These are phyloP conservation scores for Azemiops feae DNA, from an alignment of 2,113 vertebrate genomes.

Conservation along the genomic window DNA sequence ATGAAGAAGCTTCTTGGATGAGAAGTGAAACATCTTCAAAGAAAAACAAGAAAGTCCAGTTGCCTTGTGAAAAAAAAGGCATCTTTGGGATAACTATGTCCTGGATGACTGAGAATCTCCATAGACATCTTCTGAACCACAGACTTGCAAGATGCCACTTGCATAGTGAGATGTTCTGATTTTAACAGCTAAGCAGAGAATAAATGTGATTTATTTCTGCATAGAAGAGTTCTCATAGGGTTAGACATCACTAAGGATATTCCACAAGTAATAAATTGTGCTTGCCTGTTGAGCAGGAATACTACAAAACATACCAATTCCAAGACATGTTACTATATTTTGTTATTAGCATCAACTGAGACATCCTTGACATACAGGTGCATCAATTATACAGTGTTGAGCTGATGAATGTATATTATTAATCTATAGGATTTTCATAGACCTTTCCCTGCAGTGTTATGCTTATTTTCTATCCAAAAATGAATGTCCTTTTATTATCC, in stretches of 20 bases:
- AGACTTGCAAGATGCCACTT: background rate
- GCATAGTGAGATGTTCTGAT: background rate
- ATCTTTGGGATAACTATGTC: too few relatives aligned
- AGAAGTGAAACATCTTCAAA: too few relatives aligned
- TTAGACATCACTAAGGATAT: background rate
- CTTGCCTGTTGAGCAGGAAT: conserved; percentile 21
- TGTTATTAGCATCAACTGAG: conserved; percentile 41
- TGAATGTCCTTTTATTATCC: background rate
- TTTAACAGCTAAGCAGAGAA: background rate
- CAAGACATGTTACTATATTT: conserved; percentile 13
- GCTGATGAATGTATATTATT: rapidly evolving
- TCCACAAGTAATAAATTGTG: conserved; percentile 15
- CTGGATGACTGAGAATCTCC: too few relatives aligned
- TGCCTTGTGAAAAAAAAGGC: too few relatives aligned
- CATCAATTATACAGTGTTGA: background rate
- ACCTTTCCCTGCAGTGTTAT: background rate
- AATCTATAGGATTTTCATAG: background rate
- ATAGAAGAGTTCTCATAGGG: background rate
- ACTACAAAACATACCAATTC: conserved; percentile 20
- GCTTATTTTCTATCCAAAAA: background rate
- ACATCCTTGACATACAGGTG: conserved; percentile 27
- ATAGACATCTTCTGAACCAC: background rate
- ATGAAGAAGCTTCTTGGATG: too few relatives aligned
- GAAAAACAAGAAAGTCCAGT: too few relatives aligned
- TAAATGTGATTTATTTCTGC: background rate